phyloP scores from a whole-genome alignment of 2,888 invertebrate species.

The Aporophyla nigra region DNA sequence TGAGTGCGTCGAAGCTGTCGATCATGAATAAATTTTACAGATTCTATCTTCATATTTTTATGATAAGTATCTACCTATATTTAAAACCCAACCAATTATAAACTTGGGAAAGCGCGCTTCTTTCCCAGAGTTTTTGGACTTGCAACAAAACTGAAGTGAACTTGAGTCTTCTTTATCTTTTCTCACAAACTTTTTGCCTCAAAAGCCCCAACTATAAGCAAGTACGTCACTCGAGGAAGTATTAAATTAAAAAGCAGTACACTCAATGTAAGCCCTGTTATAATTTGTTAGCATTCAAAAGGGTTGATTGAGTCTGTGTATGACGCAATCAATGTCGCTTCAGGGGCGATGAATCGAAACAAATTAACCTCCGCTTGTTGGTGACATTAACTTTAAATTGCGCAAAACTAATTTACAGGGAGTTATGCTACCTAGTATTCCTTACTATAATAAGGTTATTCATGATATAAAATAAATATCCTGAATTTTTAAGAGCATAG shows the following conservation, averaged over 20 bases:
- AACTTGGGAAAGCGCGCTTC: constrained; percentile 9
- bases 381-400: constrained; percentile 72
- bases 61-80: neutral
- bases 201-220: neutral
- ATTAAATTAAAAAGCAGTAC: constrained; percentile 49
- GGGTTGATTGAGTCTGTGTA: constrained; percentile 73
- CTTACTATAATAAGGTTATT: neutral
- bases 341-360: constrained; percentile 72
- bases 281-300: constrained; percentile 70
- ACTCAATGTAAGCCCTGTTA: constrained; percentile 54
- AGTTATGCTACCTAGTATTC: constrained; percentile 40
- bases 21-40: neutral
- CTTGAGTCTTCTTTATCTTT: constrained; percentile 9
- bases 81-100: constrained; percentile 17
- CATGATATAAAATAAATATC: neutral
- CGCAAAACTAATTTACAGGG: constrained; percentile 68
- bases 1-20: too few species aligned
- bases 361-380: constrained; percentile 72
- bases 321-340: constrained; percentile 73
- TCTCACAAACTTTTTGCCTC: neutral
- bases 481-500: neutral
- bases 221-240: neutral
- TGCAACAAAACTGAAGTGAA: constrained; percentile 13
- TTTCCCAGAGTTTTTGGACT: neutral
- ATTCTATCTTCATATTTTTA: neutral